Percentiles rank a stretch among this genome's conserved stretches.
phyloP scores from a whole-genome alignment of 2,888 invertebrate genomes.

The Noctua janthina region DNA sequence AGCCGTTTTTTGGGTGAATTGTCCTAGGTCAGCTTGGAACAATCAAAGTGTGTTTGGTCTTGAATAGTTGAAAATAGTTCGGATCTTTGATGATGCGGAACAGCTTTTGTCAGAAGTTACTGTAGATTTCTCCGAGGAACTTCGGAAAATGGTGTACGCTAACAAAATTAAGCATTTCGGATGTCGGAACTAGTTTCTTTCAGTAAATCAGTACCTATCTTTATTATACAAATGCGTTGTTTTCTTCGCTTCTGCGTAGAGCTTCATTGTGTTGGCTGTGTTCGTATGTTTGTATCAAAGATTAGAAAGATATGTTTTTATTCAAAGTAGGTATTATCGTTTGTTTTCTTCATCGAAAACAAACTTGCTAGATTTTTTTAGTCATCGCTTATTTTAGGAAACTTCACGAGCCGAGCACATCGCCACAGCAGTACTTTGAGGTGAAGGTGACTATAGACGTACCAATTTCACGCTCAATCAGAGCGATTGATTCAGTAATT shows the following conservation, averaged over 20 bases:
- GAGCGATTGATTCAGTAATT: slow-evolving; percentile 54
- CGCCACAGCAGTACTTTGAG: slow-evolving; percentile 25
- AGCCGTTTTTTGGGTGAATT: slow-evolving; percentile 51
- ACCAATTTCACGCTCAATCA: slow-evolving; percentile 57
- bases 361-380: neutral
- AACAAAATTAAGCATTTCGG: slow-evolving; percentile 41
- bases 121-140: slow-evolving; percentile 33
- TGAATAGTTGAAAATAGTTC: slow-evolving; percentile 46
- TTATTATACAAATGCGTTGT: slow-evolving; percentile 44
- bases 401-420: slow-evolving; percentile 4
- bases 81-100: slow-evolving; percentile 39
- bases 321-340: neutral
- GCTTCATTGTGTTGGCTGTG: neutral
- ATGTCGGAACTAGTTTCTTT: slow-evolving; percentile 20
- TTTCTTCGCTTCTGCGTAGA: slow-evolving; percentile 14
- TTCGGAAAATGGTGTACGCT: slow-evolving; percentile 32
- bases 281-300: slow-evolving; percentile 3
- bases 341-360: neutral
- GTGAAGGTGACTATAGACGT: slow-evolving; percentile 42
- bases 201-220: slow-evolving; percentile 37
- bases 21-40: slow-evolving; percentile 56
- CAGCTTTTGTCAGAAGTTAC: slow-evolving; percentile 51
- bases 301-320: neutral
- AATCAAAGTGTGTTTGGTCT: slow-evolving; percentile 42
- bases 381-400: slow-evolving; percentile 11